phyloP scores from a whole-genome alignment of 2,113 vertebrate species.

The Platichthys stellatus region DNA sequence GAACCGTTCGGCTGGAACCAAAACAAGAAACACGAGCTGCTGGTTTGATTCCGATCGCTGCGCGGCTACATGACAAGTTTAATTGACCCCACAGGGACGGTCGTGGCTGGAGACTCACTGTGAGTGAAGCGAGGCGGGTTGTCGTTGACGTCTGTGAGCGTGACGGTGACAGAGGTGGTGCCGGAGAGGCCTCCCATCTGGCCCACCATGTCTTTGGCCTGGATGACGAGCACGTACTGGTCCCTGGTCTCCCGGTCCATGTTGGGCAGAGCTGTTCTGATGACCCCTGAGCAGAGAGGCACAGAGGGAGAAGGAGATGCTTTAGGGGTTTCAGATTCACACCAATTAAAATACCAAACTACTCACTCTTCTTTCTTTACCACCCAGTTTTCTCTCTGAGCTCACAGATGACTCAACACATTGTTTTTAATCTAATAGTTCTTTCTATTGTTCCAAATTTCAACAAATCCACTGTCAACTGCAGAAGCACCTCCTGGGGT shows the following conservation, averaged over 20 bases:
- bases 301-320: not conserved
- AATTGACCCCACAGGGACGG: constrained; percentile 17
- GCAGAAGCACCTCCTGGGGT: not conserved
- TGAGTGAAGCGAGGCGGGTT: constrained; percentile 92
- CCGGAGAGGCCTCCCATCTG: constrained; percentile 97
- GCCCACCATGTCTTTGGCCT: constrained; percentile 99
- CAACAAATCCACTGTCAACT: not conserved
- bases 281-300: constrained; percentile 83
- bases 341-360: no score
- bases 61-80: constrained; percentile 12
- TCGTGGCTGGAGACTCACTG: constrained; percentile 81
- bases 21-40: not conserved
- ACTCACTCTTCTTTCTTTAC: no score
- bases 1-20: constrained; percentile 10
- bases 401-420: no score
- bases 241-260: constrained; percentile 98
- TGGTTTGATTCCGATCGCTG: constrained; percentile 23
- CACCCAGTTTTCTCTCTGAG: no score
- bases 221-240: constrained; percentile 95
- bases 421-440: not conserved
- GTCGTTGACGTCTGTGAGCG: constrained; percentile 95
- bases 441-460: not conserved
- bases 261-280: constrained; percentile 95
- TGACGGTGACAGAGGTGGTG: constrained; percentile 94
- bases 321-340: not conserved